Conservation (phyloP, 1,140 invertebrate species). For the Trichomalopsis sarcophagae region DNA sequence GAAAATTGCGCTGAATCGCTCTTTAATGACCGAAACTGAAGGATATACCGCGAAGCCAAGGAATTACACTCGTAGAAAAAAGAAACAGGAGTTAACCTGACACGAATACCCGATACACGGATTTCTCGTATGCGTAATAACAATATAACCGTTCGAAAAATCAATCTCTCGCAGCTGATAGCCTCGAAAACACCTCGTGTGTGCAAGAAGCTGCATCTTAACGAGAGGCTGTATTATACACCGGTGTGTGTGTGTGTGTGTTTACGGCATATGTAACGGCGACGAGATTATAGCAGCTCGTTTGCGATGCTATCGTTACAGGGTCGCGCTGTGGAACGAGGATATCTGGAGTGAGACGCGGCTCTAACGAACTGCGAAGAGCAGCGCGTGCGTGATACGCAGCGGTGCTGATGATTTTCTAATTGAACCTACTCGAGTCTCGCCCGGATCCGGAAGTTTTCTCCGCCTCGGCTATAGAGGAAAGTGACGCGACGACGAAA, state of each 20-base stretch:
- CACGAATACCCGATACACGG: no score
- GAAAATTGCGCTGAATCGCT: not conserved
- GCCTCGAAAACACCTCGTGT: no score
- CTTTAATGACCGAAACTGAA: not conserved
- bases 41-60: not conserved
- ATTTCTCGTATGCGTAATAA: no score
- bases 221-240: no score
- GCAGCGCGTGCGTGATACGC: not conserved
- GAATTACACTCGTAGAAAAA: not conserved
- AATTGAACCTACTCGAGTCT: slow-evolving; percentile 8
- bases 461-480: not conserved
- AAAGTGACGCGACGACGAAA: slow-evolving; percentile 37
- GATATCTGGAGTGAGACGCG: slow-evolving; percentile 32
- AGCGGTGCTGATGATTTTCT: not conserved
- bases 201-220: no score
- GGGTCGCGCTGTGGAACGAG: not conserved
- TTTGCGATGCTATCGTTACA: not conserved
- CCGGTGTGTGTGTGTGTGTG: no score
- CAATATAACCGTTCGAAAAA: no score
- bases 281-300: not conserved
- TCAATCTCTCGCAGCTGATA: no score
- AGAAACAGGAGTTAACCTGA: no score
- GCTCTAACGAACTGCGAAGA: slow-evolving; percentile 33
- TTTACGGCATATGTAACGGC: not conserved
- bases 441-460: slow-evolving; percentile 36